Evolutionary conservation across 35 echinoderm and acorn worm genomes (phyloP).

Genomic region (Apostichopus parvimensis): DNA sequence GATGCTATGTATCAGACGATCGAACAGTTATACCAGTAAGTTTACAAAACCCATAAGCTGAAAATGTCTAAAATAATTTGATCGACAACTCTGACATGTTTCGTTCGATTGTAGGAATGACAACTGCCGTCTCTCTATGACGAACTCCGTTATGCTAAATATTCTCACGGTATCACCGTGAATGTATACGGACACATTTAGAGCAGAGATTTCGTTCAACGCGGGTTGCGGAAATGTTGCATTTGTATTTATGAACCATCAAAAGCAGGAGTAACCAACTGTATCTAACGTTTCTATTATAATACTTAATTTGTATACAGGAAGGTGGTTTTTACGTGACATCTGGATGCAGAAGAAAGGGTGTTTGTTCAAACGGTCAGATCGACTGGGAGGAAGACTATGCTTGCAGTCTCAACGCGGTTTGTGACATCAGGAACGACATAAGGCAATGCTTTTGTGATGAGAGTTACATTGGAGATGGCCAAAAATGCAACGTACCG

Average conservation of each 20-base stretch:
- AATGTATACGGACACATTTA: too few relatives aligned
- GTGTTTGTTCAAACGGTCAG: not conserved
- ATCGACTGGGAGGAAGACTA: not conserved
- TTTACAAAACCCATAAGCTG: not conserved
- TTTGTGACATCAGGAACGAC: too few relatives aligned
- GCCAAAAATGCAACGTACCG: not conserved
- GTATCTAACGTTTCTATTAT: not conserved
- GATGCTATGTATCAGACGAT: not conserved
- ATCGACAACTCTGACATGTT: too few relatives aligned
- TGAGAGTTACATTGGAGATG: too few relatives aligned
- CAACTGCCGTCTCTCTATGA: too few relatives aligned
- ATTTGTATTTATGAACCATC: not conserved
- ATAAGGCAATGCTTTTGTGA: too few relatives aligned
- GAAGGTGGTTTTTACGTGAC: not conserved
- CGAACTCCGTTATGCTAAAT: too few relatives aligned
- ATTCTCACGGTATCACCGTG: too few relatives aligned
- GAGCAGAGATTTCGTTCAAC: not conserved
- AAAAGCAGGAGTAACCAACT: too few relatives aligned
- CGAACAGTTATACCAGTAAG: constrained; percentile 2
- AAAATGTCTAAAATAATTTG: not conserved
- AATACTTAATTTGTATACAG: not conserved
- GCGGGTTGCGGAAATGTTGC: not conserved
- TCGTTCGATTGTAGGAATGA: too few relatives aligned
- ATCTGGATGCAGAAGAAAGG: not conserved
- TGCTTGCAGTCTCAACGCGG: too few relatives aligned